Conservation (phyloP, 2,797 vertebrate species). For the Eospalax fontanierii region DNA sequence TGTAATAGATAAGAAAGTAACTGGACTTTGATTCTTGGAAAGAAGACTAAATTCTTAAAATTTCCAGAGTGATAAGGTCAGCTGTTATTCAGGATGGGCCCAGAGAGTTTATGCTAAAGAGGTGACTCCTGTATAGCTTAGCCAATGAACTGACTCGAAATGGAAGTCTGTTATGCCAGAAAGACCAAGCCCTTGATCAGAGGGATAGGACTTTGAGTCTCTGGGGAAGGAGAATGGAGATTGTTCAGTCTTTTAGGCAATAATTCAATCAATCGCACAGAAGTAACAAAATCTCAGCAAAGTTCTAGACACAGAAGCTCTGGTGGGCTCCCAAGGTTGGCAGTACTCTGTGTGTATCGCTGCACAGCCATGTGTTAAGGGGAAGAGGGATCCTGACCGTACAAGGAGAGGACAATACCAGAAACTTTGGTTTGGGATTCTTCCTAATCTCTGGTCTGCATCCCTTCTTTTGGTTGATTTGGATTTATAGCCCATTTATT, state of each 20-base stretch:
- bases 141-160: not conserved
- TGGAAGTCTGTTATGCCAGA: not conserved
- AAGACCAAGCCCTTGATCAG: not conserved
- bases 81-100: not conserved
- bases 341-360: not conserved
- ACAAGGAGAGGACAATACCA: not conserved
- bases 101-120: not conserved
- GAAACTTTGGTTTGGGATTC: not conserved
- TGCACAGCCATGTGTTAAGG: not conserved
- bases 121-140: not conserved
- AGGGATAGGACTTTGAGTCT: not conserved
- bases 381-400: not conserved
- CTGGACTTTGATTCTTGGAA: slow-evolving; percentile 31
- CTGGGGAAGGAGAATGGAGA: not conserved
- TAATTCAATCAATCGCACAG: not conserved
- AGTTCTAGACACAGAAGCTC: not conserved
- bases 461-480: not conserved
- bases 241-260: not conserved
- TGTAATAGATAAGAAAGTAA: not conserved
- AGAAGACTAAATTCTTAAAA: not conserved
- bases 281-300: not conserved
- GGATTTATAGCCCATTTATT: slow-evolving; percentile 4
- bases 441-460: not conserved
- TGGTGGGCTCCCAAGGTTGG: not conserved
- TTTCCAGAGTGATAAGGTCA: not conserved